These are phyloP conservation scores for Drosophila seguyi DNA, from an alignment of 1,140 invertebrate genomes.

Conservation along the genomic window DNA sequence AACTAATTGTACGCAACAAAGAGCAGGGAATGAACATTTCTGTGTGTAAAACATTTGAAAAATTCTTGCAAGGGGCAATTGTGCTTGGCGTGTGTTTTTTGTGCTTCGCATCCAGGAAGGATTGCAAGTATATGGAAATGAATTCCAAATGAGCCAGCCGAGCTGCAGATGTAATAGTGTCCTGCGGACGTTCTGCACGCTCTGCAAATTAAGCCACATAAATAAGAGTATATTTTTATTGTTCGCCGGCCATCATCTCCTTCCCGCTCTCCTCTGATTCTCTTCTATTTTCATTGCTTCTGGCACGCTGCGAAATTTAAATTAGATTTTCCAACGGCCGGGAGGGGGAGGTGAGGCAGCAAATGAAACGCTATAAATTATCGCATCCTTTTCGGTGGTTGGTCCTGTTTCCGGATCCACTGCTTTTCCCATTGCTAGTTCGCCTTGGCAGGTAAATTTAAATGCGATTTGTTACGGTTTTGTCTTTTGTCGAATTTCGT, in stretches of 20 bases:
- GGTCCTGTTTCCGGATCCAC: slow-evolving; percentile 37
- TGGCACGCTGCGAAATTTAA: slow-evolving; percentile 80
- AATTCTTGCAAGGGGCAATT: slow-evolving; percentile 78
- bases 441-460: slow-evolving; percentile 77
- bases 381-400: slow-evolving; percentile 82
- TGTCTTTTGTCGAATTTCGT: slow-evolving; percentile 70
- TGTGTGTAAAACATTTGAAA: slow-evolving; percentile 78
- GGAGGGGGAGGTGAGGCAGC: slow-evolving; percentile 6
- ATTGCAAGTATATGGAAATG: slow-evolving; percentile 55
- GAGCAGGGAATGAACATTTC: slow-evolving; percentile 56
- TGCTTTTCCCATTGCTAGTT: slow-evolving; percentile 6
- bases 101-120: slow-evolving; percentile 18
- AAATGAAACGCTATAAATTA: slow-evolving; percentile 85
- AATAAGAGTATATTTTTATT: slow-evolving; percentile 81
- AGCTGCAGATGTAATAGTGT: slow-evolving; percentile 24
- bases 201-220: slow-evolving; percentile 79
- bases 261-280: neutral
- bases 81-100: slow-evolving; percentile 50
- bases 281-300: slow-evolving; percentile 42
- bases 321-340: slow-evolving; percentile 76
- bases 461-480: slow-evolving; percentile 84
- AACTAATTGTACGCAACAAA: slow-evolving; percentile 83
- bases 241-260: slow-evolving; percentile 32
- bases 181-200: slow-evolving; percentile 66
- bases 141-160: slow-evolving; percentile 53